Percentiles rank a stretch among this genome's conserved stretches.
Conservation (phyloP, 2,113 vertebrate species). For the Neotoma lepida region DNA sequence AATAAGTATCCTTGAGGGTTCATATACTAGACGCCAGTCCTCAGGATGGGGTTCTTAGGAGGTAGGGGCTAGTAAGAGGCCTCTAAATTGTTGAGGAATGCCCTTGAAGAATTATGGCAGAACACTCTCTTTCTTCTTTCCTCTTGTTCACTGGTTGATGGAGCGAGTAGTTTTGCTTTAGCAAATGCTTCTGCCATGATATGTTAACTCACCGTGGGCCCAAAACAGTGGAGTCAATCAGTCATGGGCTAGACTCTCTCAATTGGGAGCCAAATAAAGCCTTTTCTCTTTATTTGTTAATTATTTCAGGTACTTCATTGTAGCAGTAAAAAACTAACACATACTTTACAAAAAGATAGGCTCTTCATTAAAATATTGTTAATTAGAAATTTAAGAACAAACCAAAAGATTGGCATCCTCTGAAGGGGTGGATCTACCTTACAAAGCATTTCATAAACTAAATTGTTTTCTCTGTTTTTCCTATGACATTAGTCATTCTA, state of each 20-base stretch:
- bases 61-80: background rate
- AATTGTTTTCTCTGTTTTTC: background rate
- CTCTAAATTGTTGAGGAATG: too few relatives aligned
- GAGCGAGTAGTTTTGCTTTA: background rate
- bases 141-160: background rate
- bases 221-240: background rate
- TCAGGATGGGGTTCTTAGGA: background rate
- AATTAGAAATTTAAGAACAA: slow-evolving; percentile 19
- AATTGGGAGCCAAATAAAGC: background rate
- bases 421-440: background rate
- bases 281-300: background rate
- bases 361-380: slow-evolving; percentile 28
- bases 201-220: background rate
- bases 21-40: background rate
- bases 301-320: background rate
- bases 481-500: slow-evolving; percentile 28
- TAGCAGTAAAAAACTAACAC: background rate
- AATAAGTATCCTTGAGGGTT: background rate
- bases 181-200: background rate
- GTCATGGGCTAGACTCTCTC: background rate
- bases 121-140: background rate
- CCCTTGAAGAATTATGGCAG: background rate
- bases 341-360: background rate
- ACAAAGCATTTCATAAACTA: background rate
- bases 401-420: background rate